Base-by-base conservation (phyloP, 1,140 invertebrate genomes). In the Bursaphelenchus mucronatus region DNA sequence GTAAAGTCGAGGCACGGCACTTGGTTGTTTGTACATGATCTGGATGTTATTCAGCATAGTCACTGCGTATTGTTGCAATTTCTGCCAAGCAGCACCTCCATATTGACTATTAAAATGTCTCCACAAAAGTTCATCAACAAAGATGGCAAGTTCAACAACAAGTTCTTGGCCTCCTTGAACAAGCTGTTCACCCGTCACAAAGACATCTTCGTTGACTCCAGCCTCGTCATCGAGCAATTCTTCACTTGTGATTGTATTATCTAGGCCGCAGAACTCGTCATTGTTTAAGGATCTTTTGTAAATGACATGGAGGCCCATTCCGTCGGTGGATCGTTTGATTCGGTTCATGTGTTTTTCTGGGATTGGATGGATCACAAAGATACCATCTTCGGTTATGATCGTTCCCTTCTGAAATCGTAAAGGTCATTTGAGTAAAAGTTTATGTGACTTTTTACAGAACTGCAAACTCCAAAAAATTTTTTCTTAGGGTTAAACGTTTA, bases 21-120 rank as follows among this genome's bases (percentile, higher is more conserved):
- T 76, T 45, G 78, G 79, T 58, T 80, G 78, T 21, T 74, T 64
- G 64, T 80, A 80, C 79, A 80, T 81, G 44, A 80, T 80, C 64
- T 80, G 80, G 57, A 80, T 81, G 68, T 79, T 81, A 64, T 81
- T 79, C 30, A 75, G 62, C 58, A 75, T 73, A 45, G 73, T 75
- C 15, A 75, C 55, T 11, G 69, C 63, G 58, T 75, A 75, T 55
- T 75, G 73, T 59, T 75, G 75, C 11, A 80, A 67, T 54, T 80
- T 80, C 19, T 69, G 63, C 65, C 66, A 66, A 19, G 78, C 78
- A 9, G 51, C 39, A 47, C 76, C 64, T 30, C 78, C 78, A 58
- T 80, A 76, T 59, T 80, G 79, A 39, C 61, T 63, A 17, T 57
- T 72, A 61, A 81, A 80, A 55, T 80, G 78, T 54, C 72, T 57